Percentiles rank a stretch among this genome's conserved stretches.
Conservation (phyloP, 2,113 vertebrate genomes). For the Salminus brasiliensis region DNA sequence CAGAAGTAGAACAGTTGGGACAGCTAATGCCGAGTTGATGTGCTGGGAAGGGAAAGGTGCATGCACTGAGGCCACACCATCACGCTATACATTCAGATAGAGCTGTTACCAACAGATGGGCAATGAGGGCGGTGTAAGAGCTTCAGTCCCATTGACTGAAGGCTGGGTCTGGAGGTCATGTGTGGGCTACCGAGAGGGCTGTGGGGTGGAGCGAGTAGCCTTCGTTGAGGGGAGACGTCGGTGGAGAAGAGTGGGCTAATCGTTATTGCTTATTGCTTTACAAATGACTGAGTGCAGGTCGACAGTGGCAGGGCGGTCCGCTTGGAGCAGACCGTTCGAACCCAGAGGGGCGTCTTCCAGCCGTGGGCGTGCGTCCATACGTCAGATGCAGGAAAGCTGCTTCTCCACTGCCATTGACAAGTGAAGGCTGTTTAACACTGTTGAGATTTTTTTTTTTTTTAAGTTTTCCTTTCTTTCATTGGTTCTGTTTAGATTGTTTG, state of each 20-base stretch:
- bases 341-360: slow-evolving; percentile 69
- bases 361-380: slow-evolving; percentile 57
- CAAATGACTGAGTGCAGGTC: slow-evolving; percentile 92
- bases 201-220: slow-evolving; percentile 24
- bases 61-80: slow-evolving; percentile 85
- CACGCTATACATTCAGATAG: slow-evolving; percentile 84
- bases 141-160: slow-evolving; percentile 29
- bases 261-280: slow-evolving; percentile 86
- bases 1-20: too few relatives aligned
- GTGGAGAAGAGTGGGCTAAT: slow-evolving; percentile 50
- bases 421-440: slow-evolving; percentile 79
- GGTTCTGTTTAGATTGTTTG: slow-evolving; percentile 62
- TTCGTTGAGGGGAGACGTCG: not conserved
- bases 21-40: slow-evolving; percentile 62
- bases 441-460: slow-evolving; percentile 44
- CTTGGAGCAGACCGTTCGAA: slow-evolving; percentile 74
- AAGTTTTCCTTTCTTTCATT: slow-evolving; percentile 15
- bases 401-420: slow-evolving; percentile 82
- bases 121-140: slow-evolving; percentile 9
- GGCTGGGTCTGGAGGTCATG: slow-evolving; percentile 1
- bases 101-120: slow-evolving; percentile 62
- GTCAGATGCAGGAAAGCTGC: slow-evolving; percentile 86
- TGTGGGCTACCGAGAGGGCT: slow-evolving; percentile 9
- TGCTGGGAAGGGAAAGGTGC: slow-evolving; percentile 82
- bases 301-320: slow-evolving; percentile 84